Evolutionary conservation across 1,140 invertebrate genomes (phyloP).

Genomic region (Hylyphantes graminicola): DNA sequence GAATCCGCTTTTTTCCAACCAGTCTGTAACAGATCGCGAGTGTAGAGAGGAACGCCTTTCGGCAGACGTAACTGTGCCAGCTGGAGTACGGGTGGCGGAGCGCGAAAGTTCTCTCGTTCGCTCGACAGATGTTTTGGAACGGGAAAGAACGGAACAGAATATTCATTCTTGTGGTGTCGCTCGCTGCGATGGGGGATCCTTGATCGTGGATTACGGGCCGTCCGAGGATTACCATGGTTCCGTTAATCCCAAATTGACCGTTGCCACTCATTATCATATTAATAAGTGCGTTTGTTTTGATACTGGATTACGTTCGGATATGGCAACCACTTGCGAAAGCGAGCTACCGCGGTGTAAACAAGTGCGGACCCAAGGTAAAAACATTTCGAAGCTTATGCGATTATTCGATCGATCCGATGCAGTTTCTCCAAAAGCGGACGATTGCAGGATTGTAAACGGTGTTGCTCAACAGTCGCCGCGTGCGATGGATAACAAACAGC

Average conservation of each 20-base stretch:
- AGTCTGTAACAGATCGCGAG: background rate
- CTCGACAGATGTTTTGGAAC: background rate
- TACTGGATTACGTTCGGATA: conserved; percentile 11
- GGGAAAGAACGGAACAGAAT: too few relatives aligned
- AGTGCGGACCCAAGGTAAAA: conserved; percentile 34
- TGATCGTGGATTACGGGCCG: conserved; percentile 19
- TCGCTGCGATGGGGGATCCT: conserved; percentile 14
- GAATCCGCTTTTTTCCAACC: conserved; percentile 1
- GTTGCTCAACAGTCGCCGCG: too few relatives aligned
- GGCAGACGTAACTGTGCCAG: conserved; percentile 45
- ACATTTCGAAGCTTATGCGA: conserved; percentile 42
- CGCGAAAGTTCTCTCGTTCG: conserved; percentile 37
- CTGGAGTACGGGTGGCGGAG: conserved; percentile 22
- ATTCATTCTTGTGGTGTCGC: background rate
- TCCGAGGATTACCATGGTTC: conserved; percentile 19
- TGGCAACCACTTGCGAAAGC: conserved; percentile 14
- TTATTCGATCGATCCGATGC: conserved; percentile 30
- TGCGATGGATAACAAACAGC: too few relatives aligned
- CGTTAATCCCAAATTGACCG: too few relatives aligned
- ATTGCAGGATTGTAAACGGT: too few relatives aligned
- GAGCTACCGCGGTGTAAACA: background rate
- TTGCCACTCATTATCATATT: too few relatives aligned
- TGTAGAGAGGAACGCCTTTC: background rate
- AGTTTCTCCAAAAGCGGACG: too few relatives aligned
- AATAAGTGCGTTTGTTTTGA: background rate